Base-by-base conservation (phyloP, 2,888 invertebrate genomes). In the Trichopoda pennipes region DNA sequence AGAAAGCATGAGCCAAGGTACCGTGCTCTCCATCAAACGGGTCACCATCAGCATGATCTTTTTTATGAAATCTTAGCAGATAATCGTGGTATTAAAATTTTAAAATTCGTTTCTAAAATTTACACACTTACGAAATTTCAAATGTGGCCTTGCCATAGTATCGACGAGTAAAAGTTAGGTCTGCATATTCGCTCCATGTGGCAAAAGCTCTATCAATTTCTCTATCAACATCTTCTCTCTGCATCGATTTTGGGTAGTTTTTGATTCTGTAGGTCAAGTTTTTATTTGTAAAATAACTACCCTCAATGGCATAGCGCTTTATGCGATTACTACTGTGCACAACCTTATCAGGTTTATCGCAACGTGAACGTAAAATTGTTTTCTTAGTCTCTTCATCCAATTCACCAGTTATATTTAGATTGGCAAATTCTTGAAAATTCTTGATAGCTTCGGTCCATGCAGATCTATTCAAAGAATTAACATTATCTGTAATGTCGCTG, bases 1-100 rank as follows among this genome's bases (percentile, higher is more conserved):
- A 98, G 91, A 97, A 98, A 56, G 98, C 98, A 89, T 98, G 98
- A n/a, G 98, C 98, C 83, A 98, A 92, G 77, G 98, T 98, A 85
- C 97, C 96, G 70, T 97, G 98, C 61, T 96, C 96, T 32, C 98
- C 98, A 90, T 98, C 98, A 88, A 98, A 98, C 10, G 98, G 97
- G 92, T 98, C 98, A 2, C 98, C 97, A 90, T 98, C 98, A 0
- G 98, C 98, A 88, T 98, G 98, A 89, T 97, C 96, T 77, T 96
- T 95, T 81, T 93, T 94, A 88, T 96, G 97, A 90, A 98, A 98
- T 85, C 91, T 91, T 21, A 64, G 38, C 35, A 17, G 1, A 8
- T 14, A 14, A 55, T 28, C 1, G 38, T 21, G 10, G 1, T 10
- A 49, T 49, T 2, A 16, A 44, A 61, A 6, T 23, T 14, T 23